Percentiles rank a stretch among this genome's conserved stretches.
Conservation (phyloP, 1,140 invertebrate genomes). For the Linepithema humile region DNA sequence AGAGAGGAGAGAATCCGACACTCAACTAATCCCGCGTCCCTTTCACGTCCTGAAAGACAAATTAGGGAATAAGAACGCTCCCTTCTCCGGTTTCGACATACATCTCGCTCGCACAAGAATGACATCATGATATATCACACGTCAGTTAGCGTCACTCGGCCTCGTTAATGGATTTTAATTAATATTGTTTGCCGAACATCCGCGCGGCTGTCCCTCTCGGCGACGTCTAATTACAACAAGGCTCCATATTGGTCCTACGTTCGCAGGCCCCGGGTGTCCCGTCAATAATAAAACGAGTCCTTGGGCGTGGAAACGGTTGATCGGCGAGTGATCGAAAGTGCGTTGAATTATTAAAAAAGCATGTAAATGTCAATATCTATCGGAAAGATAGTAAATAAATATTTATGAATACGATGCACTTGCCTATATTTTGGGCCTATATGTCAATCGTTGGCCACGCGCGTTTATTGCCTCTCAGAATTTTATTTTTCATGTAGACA, state of each 20-base stretch:
- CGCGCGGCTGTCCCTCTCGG: neutral
- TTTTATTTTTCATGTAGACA: too few relatives aligned
- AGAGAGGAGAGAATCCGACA: neutral
- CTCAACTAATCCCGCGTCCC: constrained; percentile 18
- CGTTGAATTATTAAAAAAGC: constrained; percentile 48
- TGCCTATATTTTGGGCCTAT: too few relatives aligned
- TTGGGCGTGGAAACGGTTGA: constrained; percentile 1
- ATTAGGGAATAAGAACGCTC: neutral
- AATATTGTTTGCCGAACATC: constrained; percentile 55
- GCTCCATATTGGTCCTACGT: neutral
- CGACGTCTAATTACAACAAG: constrained; percentile 44
- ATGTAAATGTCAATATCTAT: neutral
- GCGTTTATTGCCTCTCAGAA: too few relatives aligned
- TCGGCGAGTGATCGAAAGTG: neutral
- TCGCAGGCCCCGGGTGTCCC: neutral
- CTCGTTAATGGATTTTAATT: constrained; percentile 69
- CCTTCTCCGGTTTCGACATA: constrained; percentile 44
- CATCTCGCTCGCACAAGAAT: neutral
- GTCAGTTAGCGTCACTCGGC: constrained; percentile 18
- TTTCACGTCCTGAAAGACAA: neutral
- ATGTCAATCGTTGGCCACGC: neutral
- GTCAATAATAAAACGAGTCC: constrained; percentile 58
- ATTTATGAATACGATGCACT: constrained; percentile 9
- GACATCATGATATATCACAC: constrained; percentile 1
- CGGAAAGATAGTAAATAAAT: too few relatives aligned